Evolutionary conservation across 2,888 invertebrate genomes (phyloP).

Genomic region (Sarcophaga subvicina): DNA sequence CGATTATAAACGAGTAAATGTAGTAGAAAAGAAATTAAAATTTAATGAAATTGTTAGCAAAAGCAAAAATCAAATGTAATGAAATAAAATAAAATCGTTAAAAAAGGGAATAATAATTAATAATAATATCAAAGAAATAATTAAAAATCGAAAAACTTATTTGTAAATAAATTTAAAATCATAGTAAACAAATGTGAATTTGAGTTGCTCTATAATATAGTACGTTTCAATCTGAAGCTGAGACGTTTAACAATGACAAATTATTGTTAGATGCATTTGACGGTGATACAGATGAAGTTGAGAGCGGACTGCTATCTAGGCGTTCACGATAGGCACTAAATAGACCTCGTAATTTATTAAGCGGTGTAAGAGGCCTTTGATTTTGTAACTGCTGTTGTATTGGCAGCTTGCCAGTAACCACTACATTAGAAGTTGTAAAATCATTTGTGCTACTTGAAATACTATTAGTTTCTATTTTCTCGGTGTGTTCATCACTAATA

Average conservation of each 20-base stretch:
- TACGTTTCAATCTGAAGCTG: slow-evolving; percentile 37
- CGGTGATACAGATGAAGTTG: slow-evolving; percentile 49
- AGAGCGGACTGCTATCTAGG: slow-evolving; percentile 60
- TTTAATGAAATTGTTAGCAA: background rate
- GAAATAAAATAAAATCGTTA: background rate
- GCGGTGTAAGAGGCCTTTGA: slow-evolving; percentile 70
- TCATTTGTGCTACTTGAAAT: background rate
- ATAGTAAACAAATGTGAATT: slow-evolving; percentile 6
- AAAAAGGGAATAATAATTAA: background rate
- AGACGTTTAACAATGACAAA: slow-evolving; percentile 18
- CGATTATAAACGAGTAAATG: too few species aligned
- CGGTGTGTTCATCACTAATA: background rate
- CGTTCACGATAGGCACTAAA: slow-evolving; percentile 74
- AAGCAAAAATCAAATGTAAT: background rate
- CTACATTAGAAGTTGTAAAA: background rate
- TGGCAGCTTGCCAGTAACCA: background rate
- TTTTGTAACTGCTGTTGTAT: slow-evolving; percentile 15
- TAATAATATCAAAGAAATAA: slow-evolving; percentile 5
- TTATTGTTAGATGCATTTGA: slow-evolving; percentile 36
- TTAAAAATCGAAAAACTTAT: slow-evolving; percentile 27
- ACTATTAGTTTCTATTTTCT: background rate
- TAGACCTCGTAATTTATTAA: slow-evolving; percentile 73
- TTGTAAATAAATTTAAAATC: slow-evolving; percentile 16
- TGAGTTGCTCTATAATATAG: slow-evolving; percentile 12
- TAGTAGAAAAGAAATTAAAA: too few species aligned